Conservation (phyloP, 2,113 vertebrate genomes). For the Bubalus kerabau region DNA sequence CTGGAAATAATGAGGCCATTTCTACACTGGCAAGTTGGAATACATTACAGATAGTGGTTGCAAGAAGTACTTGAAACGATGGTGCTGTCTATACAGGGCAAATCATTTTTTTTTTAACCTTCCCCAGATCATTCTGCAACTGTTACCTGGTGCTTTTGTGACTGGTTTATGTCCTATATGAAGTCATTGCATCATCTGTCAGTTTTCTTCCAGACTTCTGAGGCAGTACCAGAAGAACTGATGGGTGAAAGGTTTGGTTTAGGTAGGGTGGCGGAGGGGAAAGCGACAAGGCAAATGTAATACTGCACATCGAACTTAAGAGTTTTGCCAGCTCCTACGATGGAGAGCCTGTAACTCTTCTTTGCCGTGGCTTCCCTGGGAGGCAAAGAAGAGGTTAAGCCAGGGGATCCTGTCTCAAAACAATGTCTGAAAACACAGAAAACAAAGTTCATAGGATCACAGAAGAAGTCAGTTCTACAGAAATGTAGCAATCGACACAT, state of each 20-base stretch:
- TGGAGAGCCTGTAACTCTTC: neutral
- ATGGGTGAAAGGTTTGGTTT: neutral
- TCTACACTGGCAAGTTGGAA: conserved; percentile 47
- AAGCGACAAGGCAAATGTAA: neutral
- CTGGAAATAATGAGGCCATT: conserved; percentile 58
- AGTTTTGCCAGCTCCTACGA: neutral
- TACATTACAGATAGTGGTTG: conserved; percentile 43
- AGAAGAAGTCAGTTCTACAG: neutral
- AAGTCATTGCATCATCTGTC: neutral
- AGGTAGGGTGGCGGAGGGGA: rapidly evolving
- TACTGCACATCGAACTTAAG: rapidly evolving
- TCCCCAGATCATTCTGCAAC: neutral
- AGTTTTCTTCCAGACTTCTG: neutral
- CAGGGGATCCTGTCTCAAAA: neutral
- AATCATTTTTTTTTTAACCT: neutral
- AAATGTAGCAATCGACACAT: neutral
- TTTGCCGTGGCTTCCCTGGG: neutral
- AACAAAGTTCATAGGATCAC: neutral
- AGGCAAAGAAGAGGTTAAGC: too few relatives aligned
- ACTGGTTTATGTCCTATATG: neutral
- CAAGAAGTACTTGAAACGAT: conserved; percentile 12
- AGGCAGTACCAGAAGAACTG: neutral
- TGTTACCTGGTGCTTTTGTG: conserved; percentile 1
- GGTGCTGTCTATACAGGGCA: neutral
- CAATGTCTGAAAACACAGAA: neutral